Evolutionary conservation across 2,113 vertebrate species (phyloP).

Genomic region (Myocastor coypus): DNA sequence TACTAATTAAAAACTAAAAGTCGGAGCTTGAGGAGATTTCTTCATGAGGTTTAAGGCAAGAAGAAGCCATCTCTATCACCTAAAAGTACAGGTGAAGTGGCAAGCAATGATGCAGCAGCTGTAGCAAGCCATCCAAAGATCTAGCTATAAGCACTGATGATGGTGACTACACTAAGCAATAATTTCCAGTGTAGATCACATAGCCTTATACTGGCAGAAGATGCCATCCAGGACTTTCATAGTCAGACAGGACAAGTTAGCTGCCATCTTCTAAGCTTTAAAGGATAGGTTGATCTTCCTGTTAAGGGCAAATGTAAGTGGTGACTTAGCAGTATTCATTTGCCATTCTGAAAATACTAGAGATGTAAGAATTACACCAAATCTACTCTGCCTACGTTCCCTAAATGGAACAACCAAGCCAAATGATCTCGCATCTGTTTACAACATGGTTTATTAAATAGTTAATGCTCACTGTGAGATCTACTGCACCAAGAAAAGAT

Average conservation of each 20-base stretch:
- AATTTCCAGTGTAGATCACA: neutral
- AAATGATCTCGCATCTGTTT: neutral
- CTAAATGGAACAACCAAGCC: neutral
- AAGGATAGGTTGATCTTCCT: neutral
- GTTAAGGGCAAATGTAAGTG: neutral
- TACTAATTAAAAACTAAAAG: neutral
- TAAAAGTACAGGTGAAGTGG: neutral
- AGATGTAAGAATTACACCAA: neutral
- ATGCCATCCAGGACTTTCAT: neutral
- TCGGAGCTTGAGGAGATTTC: neutral
- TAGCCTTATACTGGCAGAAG: neutral
- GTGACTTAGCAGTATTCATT: neutral
- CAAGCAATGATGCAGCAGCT: neutral
- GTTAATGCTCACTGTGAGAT: neutral
- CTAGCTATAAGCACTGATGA: neutral
- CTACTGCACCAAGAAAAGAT: neutral
- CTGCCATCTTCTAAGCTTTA: neutral
- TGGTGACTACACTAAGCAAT: neutral
- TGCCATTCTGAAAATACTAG: neutral
- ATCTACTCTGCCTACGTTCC: neutral
- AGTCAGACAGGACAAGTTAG: neutral
- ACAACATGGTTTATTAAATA: neutral
- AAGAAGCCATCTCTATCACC: neutral
- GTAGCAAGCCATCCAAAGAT: neutral
- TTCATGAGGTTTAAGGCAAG: neutral